Base-by-base conservation (phyloP, 1,140 invertebrate species). In the Cotesia vestalis region DNA sequence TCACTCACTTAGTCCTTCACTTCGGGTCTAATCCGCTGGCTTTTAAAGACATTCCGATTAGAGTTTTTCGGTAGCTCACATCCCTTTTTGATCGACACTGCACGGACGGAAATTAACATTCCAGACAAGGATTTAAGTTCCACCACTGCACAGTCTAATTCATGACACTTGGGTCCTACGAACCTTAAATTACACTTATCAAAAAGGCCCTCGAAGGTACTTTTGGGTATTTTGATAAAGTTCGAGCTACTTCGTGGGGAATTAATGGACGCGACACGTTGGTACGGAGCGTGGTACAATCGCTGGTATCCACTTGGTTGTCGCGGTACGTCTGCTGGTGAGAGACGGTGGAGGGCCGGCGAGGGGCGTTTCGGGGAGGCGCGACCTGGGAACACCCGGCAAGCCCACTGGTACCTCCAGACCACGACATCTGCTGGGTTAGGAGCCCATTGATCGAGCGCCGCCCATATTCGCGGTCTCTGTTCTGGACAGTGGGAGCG, bases 281-380 rank as follows among this genome's bases (percentile, higher is more conserved):
- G 83, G 73, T 77, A 80, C 80, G 78, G 77, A 83, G 63, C 77
- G 75, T 76, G 81, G 78, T 77, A 81, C 79, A 78, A 82, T 76
- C 76, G 71, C 78, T 83, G 83, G 81, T 80, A 80, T 85, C 83
- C 83, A 84, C 84, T 84, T 85, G 84, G 80, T 86, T 83, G 85
- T 81, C 83, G 80, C 82, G 82, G 78, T 78, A 73, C 85, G 81
- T 87, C 84, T 87, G 85, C 81, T 80, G 73, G 78, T 75, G 72
- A 77, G 73, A 77, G 76, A 78, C 77, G 62, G 72, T 77, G 72
- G 82, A 83, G 83, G 83, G 84, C 79, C 57, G 80, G 80, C 79
- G 73, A 79, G 76, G 84, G 83, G 84, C 83, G 84, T 83, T 80
- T 17, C 84, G 69, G 77, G 84, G 84, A 76, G 83, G 76, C 52